Evolutionary conservation across 1,140 invertebrate species (phyloP).

Genomic region (Drosophila novamexicana): DNA sequence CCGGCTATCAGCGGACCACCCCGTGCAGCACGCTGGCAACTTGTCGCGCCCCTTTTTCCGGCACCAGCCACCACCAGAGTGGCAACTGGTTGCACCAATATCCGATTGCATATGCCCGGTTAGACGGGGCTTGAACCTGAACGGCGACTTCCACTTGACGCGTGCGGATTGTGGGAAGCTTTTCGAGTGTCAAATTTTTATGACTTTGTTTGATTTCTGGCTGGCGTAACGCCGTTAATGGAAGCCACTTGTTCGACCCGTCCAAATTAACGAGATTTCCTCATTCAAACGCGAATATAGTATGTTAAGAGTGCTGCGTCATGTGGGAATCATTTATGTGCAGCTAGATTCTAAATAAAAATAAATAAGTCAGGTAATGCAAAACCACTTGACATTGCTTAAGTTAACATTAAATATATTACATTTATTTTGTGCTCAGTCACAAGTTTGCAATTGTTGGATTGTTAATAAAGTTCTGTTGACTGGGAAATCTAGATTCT

Average conservation of each 20-base stretch:
- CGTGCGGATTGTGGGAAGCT: conserved; percentile 71
- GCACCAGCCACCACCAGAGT: conserved; percentile 37
- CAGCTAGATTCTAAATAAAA: no score
- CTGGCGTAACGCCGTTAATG: conserved; percentile 68
- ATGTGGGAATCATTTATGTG: conserved; percentile 14
- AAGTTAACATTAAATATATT: no score
- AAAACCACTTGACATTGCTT: no score
- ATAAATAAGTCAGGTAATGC: no score
- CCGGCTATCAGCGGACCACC: conserved; percentile 28
- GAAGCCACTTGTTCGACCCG: conserved; percentile 74
- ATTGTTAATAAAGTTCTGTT: no score
- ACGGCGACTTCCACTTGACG: conserved; percentile 49
- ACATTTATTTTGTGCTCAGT: no score
- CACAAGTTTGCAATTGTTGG: no score
- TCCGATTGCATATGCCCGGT: conserved; percentile 55
- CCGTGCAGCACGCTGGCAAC: conserved; percentile 21
- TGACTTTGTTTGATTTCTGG: conserved; percentile 79
- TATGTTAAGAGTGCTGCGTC: conserved; percentile 11
- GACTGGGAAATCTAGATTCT: no score
- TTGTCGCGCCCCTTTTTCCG: neutral
- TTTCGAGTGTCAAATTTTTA: conserved; percentile 79
- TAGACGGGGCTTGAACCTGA: neutral
- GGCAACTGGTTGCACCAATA: conserved; percentile 59
- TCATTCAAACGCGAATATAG: neutral
- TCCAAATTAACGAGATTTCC: conserved; percentile 64